Evolutionary conservation across 2,113 vertebrate species (phyloP).

Genomic region (Saimiri boliviensis): DNA sequence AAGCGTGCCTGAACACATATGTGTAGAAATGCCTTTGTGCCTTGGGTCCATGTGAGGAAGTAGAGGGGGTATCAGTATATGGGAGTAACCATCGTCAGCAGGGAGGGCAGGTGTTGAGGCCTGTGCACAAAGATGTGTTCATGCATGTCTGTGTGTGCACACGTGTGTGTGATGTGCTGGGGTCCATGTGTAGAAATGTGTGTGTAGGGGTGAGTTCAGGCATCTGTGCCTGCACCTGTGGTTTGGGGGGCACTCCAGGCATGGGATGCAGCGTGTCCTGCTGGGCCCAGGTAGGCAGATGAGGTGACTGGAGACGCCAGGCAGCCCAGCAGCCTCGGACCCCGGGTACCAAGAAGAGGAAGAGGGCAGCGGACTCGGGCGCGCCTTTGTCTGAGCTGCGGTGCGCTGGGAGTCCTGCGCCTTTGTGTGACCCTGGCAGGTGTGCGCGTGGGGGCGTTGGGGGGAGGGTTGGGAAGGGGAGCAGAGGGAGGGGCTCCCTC

Average conservation of each 20-base stretch:
- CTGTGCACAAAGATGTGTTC: background rate
- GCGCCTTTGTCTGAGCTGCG: conserved; percentile 74
- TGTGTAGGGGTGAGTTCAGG: background rate
- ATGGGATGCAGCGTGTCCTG: background rate
- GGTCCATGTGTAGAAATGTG: background rate
- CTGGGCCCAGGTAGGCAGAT: background rate
- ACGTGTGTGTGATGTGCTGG: background rate
- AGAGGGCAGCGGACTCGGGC: background rate
- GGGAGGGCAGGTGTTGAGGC: background rate
- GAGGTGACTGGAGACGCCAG: background rate
- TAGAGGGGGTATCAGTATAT: background rate
- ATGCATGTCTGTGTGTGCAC: background rate
- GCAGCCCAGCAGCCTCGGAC: background rate
- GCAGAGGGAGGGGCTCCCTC: conserved; percentile 34
- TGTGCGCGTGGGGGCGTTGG: conserved; percentile 58
- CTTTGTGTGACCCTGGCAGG: conserved; percentile 72
- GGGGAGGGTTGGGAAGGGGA: background rate
- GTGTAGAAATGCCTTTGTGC: background rate
- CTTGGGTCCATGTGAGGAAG: background rate
- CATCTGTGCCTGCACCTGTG: background rate
- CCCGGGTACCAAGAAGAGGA: background rate
- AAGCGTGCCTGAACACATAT: background rate
- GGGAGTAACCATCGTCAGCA: too few species aligned
- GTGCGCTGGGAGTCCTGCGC: conserved; percentile 68
- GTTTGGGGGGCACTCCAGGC: background rate